Percentiles rank a stretch among this genome's conserved stretches.
phyloP scores from a whole-genome alignment of 2,797 vertebrate genomes.

The Dromococcyx pavoninus region DNA sequence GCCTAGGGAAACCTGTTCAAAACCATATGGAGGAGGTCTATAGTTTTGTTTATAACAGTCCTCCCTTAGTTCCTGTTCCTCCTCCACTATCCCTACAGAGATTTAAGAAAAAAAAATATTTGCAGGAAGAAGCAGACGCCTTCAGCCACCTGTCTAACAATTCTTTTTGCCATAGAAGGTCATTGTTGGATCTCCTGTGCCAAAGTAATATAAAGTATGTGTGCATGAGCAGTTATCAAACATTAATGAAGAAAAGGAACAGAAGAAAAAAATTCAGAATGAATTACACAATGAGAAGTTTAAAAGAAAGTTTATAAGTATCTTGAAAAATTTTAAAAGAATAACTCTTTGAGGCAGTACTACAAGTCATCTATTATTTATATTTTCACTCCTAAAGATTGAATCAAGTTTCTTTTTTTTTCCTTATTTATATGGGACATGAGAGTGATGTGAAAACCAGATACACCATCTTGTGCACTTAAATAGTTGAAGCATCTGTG shows the following conservation, averaged over 20 bases:
- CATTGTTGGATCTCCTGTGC: background rate
- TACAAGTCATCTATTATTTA: background rate
- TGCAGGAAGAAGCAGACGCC: conserved; percentile 7
- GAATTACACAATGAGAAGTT: background rate
- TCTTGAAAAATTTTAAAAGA: background rate
- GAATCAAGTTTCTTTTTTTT: background rate
- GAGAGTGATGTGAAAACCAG: background rate
- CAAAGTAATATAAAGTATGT: background rate
- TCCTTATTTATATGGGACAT: background rate
- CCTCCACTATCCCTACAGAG: background rate
- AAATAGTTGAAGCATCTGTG: background rate
- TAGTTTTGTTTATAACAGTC: background rate
- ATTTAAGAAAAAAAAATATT: background rate
- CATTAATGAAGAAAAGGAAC: background rate
- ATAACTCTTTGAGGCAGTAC: background rate
- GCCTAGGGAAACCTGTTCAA: background rate
- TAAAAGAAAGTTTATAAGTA: background rate
- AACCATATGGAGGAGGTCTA: background rate
- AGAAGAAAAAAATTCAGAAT: background rate
- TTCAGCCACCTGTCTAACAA: conserved; percentile 5
- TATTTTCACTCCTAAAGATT: background rate
- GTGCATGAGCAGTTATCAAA: background rate
- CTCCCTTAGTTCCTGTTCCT: conserved; percentile 24
- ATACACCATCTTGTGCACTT: background rate
- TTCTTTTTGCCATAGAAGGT: background rate